Evolutionary conservation across 2,888 invertebrate species (phyloP).

Genomic region (Tridacna crocea): DNA sequence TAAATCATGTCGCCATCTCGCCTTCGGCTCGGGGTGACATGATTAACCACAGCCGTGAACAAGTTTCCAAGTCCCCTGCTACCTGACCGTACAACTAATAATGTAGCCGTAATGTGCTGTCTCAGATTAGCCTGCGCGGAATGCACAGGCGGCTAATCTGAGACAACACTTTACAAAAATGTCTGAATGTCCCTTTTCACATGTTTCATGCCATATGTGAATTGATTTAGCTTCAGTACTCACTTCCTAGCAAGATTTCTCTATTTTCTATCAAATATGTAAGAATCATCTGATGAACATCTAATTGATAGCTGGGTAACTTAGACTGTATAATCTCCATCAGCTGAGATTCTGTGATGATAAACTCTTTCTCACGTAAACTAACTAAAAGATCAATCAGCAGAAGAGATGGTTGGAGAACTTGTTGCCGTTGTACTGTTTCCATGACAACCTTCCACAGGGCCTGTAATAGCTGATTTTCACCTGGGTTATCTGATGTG

Average conservation of each 20-base stretch:
- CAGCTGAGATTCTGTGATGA: conserved; percentile 62
- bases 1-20: too few relatives aligned
- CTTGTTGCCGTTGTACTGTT: conserved; percentile 62
- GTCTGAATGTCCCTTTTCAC: too few relatives aligned
- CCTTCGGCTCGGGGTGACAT: too few relatives aligned
- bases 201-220: too few relatives aligned
- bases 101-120: too few relatives aligned
- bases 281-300: conserved; percentile 65
- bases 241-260: conserved; percentile 67
- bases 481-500: conserved; percentile 20
- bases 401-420: conserved; percentile 61
- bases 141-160: too few relatives aligned
- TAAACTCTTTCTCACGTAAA: conserved; percentile 46
- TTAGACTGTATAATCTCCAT: conserved; percentile 56
- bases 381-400: conserved; percentile 57
- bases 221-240: conserved; percentile 33
- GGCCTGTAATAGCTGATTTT: conserved; percentile 41
- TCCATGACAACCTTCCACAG: conserved; percentile 68
- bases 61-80: too few relatives aligned
- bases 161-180: too few relatives aligned
- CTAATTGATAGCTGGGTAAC: conserved; percentile 61
- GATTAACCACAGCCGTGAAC: too few relatives aligned
- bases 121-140: too few relatives aligned
- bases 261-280: conserved; percentile 61
- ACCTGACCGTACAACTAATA: too few relatives aligned